Evolutionary conservation across 2,888 invertebrate species (phyloP), one percentile per base, ranked within the genome.

Genomic region (Ischnus inquisitorius): DNA sequence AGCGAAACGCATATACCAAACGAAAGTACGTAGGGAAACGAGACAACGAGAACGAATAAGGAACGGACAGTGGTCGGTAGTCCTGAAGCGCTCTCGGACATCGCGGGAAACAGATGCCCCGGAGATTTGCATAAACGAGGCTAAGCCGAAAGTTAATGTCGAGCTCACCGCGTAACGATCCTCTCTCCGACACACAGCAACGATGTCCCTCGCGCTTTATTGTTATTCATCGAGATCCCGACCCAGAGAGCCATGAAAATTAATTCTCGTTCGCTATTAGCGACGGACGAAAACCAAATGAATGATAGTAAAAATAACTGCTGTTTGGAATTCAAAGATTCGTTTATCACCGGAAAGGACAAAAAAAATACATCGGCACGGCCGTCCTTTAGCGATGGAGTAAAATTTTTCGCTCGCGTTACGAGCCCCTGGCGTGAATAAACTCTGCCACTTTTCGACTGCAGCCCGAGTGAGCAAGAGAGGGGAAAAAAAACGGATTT

Each of bases 41-140:
- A 16, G 62, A 64, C 51, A 39, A 51, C 16, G 28, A 43, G 12
- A 34, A 51, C 75, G 60, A 48, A 39, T 14, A 41, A 69, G 41
- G 54, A 71, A 78, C 60, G 57, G 77, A 69, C 46, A 79, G 81
- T 69, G 48, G 82, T 68, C 77, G 85, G 84, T 86, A 74, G 76
- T 79, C 74, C 72, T 82, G 86, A 87, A 84, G 79, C 76, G 78
- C 84, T 81, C 77, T 82, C 68, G 85, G 78, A 79, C n/a, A 62
- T 75, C 79, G 80, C 84, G 83, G 75, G 86, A 88, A 90, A 91
- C 91, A 92, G 91, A 92, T 92, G 91, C 88, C 86, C 76, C 74
- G 74, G 69, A 87, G 88, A 92, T 92, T 92, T 91, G 89, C 91
- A 92, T 92, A 91, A 92, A 90, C 84, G 89, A 88, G 89, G 86